These are phyloP conservation scores for Sebastes melanostomus DNA, from an alignment of 2,797 vertebrate species.

Conservation along the genomic window DNA sequence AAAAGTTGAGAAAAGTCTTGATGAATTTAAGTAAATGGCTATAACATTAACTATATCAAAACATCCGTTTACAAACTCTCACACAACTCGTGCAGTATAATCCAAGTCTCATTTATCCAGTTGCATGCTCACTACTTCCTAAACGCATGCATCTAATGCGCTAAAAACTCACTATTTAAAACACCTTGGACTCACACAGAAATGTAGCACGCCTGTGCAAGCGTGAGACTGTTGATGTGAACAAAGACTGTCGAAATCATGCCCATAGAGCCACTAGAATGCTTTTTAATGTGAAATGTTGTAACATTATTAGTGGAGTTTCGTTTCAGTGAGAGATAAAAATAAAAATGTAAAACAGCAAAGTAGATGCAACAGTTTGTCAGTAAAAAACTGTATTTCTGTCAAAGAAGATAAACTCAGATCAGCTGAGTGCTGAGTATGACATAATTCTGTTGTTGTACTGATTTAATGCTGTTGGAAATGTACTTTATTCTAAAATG, in stretches of 20 bases:
- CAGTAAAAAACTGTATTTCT: rapidly evolving
- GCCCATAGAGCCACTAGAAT: background rate
- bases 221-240: too few relatives aligned
- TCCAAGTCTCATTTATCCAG: too few relatives aligned
- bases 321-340: background rate
- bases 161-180: too few relatives aligned
- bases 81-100: too few relatives aligned
- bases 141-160: too few relatives aligned
- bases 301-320: background rate
- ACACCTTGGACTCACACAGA: too few relatives aligned
- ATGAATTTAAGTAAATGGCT: background rate
- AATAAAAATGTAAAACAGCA: too few relatives aligned
- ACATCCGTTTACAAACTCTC: background rate
- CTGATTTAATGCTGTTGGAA: background rate
- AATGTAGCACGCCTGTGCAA: too few relatives aligned
- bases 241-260: too few relatives aligned
- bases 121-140: too few relatives aligned
- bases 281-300: background rate
- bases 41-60: background rate
- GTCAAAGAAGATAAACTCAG: background rate
- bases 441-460: background rate
- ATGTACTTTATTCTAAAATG: background rate
- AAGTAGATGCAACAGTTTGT: background rate
- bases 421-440: background rate
- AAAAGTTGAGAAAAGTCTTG: background rate